phyloP scores from a whole-genome alignment of 1,140 invertebrate genomes.

The Trachymyrmex cornetzi region DNA sequence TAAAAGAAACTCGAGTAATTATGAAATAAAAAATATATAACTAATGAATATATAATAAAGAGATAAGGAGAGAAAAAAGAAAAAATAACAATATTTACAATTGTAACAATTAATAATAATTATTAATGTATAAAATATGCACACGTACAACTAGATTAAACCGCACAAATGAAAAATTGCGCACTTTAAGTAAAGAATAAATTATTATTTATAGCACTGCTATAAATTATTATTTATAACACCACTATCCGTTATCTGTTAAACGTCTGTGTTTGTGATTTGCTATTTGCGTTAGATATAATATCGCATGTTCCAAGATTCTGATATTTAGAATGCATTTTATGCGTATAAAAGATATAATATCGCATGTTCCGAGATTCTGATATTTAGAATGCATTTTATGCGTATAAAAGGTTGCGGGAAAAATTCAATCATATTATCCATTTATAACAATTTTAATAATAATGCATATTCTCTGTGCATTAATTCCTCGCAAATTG shows the following conservation, averaged over 20 bases:
- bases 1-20: neutral
- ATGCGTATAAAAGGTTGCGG: neutral
- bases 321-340: neutral
- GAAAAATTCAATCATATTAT: neutral
- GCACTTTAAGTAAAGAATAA: neutral
- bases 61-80: neutral
- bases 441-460: neutral
- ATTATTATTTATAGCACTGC: constrained; percentile 21
- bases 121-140: neutral
- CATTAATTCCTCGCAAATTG: neutral
- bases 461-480: neutral
- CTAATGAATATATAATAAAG: neutral
- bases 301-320: neutral
- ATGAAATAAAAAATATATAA: neutral
- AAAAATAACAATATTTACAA: constrained; percentile 6
- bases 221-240: constrained; percentile 34
- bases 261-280: constrained; percentile 24
- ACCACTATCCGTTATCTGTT: constrained; percentile 22
- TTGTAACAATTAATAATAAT: neutral
- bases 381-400: neutral
- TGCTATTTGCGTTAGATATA: constrained; percentile 45
- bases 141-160: neutral
- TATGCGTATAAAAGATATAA: too few species aligned
- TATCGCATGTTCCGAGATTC: neutral
- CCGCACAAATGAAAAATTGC: neutral